Conservation (phyloP, 2,113 vertebrate genomes). For the Saccopteryx bilineata region DNA sequence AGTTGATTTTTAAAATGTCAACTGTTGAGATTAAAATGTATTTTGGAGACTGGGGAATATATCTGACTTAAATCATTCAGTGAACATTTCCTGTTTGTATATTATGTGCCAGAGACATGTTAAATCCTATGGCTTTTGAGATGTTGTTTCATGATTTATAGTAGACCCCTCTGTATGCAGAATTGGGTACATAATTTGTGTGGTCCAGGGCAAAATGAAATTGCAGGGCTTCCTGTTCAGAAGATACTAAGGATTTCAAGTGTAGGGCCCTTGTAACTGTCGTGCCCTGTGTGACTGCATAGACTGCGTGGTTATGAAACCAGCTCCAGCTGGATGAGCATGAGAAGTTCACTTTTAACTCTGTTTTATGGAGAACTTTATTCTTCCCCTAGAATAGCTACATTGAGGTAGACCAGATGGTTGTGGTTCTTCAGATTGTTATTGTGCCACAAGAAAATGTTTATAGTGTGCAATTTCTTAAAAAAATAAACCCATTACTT, state of each 20-base stretch:
- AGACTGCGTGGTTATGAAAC: accelerated
- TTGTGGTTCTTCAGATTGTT: background rate
- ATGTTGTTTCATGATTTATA: background rate
- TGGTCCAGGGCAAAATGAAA: background rate
- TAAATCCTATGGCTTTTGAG: background rate
- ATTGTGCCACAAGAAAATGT: background rate
- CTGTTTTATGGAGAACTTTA: background rate
- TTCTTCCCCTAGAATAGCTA: background rate
- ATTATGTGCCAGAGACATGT: background rate
- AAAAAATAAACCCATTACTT: background rate
- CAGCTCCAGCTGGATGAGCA: background rate
- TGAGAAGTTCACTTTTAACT: background rate
- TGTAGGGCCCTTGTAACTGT: background rate
- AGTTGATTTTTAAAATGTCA: background rate
- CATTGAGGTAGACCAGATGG: background rate
- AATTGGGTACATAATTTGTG: background rate
- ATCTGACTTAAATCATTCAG: background rate
- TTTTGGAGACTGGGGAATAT: background rate
- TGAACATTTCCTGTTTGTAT: background rate
- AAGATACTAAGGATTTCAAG: background rate
- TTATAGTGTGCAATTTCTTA: background rate
- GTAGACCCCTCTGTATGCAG: background rate
- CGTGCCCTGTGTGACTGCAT: accelerated
- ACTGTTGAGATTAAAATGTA: slow-evolving; percentile 4
- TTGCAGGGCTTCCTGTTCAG: background rate